Evolutionary conservation across 1,140 invertebrate genomes (phyloP).

Genomic region (Eupristina koningsbergeri): DNA sequence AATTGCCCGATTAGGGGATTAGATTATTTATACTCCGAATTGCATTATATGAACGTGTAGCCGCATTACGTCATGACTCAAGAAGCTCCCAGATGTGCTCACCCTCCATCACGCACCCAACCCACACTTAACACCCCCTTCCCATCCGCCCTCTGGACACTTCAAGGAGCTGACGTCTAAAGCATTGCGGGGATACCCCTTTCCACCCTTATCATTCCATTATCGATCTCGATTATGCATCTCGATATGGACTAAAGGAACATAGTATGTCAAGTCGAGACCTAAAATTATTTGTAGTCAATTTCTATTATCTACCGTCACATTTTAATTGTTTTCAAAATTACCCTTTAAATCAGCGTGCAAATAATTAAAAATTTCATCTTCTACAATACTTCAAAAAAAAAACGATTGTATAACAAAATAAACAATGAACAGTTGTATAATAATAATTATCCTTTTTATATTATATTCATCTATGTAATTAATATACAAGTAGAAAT

Average conservation of each 20-base stretch:
- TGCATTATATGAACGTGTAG: slow-evolving; percentile 34
- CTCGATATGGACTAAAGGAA: neutral
- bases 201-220: neutral
- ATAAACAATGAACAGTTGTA: no score
- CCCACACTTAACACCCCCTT: no score
- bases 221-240: slow-evolving; percentile 10
- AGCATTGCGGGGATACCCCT: neutral
- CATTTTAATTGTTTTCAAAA: no score
- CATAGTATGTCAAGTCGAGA: neutral
- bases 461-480: no score
- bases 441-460: no score
- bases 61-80: slow-evolving; percentile 34
- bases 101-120: no score
- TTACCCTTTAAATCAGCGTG: no score
- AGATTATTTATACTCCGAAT: slow-evolving; percentile 29
- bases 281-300: neutral
- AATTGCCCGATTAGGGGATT: no score
- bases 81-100: slow-evolving; percentile 22
- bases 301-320: neutral
- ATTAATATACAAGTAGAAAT: no score
- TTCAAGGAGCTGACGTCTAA: neutral
- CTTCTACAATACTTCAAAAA: no score
- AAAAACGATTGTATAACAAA: no score
- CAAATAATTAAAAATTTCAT: no score
- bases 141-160: neutral